Conservation (phyloP, 2,888 invertebrate species). For the Endotricha flammealis region DNA sequence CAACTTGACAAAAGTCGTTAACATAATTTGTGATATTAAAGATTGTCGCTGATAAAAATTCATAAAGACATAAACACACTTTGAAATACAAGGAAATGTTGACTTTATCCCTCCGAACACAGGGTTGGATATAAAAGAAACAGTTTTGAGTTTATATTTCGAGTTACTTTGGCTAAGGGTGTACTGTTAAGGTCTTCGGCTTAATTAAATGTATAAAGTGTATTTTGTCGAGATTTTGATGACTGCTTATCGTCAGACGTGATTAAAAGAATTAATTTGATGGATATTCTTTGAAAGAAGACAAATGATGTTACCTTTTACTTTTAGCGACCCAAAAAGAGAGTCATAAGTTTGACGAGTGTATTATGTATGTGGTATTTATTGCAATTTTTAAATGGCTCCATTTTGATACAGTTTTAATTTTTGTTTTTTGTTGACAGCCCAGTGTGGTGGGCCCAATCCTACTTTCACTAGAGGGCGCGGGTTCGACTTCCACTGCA, state of each 20-base stretch:
- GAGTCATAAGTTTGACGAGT: too few species aligned
- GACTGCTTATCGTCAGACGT: neutral
- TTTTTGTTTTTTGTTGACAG: too few species aligned
- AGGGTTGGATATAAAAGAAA: neutral
- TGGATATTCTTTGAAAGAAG: neutral
- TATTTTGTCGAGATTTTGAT: slow-evolving; percentile 10
- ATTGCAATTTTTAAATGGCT: too few species aligned
- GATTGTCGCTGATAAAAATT: slow-evolving; percentile 6
- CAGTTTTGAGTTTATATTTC: neutral
- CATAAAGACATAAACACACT: slow-evolving; percentile 9
- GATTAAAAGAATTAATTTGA: slow-evolving; percentile 2
- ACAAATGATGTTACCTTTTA: too few species aligned
- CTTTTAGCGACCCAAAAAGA: too few species aligned
- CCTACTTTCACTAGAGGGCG: too few species aligned
- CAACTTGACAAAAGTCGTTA: slow-evolving; percentile 20
- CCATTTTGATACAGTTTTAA: too few species aligned
- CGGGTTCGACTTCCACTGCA: too few species aligned
- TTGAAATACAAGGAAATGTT: neutral
- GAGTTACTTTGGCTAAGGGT: neutral
- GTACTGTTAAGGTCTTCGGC: slow-evolving; percentile 2
- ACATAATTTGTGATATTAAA: slow-evolving; percentile 21
- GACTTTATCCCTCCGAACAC: too few species aligned
- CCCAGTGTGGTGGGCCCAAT: too few species aligned
- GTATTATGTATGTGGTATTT: too few species aligned
- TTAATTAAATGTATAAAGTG: slow-evolving; percentile 12